Percentiles rank a stretch among this genome's conserved stretches.
phyloP scores from a whole-genome alignment of 1,140 invertebrate species.

The Tetramorium simillimum region DNA sequence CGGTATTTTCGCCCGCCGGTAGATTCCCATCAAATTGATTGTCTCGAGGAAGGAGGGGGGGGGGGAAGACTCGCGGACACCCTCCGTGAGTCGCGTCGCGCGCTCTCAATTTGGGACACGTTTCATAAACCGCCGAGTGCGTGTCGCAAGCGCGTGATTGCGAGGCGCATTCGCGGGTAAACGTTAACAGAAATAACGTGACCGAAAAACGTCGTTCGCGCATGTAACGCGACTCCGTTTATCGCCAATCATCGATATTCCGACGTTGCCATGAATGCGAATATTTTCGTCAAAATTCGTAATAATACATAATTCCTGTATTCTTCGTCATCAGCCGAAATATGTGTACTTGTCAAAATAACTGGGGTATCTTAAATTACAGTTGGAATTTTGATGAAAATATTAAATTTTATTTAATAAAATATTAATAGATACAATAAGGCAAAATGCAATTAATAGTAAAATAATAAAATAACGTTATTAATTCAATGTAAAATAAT shows the following conservation, averaged over 20 bases:
- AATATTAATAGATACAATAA: background rate
- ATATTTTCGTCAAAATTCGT: constrained; percentile 9
- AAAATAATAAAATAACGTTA: background rate
- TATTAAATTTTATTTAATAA: background rate
- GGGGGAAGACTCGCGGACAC: background rate
- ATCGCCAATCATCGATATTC: background rate
- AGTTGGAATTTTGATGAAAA: background rate
- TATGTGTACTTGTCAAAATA: background rate
- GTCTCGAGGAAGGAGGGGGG: constrained; percentile 4
- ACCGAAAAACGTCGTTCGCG: background rate
- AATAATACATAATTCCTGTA: background rate
- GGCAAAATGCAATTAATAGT: background rate
- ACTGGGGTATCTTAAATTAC: background rate
- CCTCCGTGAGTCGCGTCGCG: background rate
- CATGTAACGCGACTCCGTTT: constrained; percentile 19
- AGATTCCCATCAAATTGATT: constrained; percentile 73
- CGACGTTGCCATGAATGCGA: background rate
- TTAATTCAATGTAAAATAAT: background rate
- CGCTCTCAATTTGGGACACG: constrained; percentile 42
- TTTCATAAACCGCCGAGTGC: constrained; percentile 18
- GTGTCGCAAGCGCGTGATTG: constrained; percentile 56
- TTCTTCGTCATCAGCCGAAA: background rate
- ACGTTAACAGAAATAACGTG: constrained; percentile 19
- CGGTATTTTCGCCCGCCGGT: constrained; percentile 63
- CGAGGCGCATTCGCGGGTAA: background rate